These are phyloP conservation scores for Odontocolon sp. DNA, from an alignment of 2,888 invertebrate species.

Conservation along the genomic window DNA sequence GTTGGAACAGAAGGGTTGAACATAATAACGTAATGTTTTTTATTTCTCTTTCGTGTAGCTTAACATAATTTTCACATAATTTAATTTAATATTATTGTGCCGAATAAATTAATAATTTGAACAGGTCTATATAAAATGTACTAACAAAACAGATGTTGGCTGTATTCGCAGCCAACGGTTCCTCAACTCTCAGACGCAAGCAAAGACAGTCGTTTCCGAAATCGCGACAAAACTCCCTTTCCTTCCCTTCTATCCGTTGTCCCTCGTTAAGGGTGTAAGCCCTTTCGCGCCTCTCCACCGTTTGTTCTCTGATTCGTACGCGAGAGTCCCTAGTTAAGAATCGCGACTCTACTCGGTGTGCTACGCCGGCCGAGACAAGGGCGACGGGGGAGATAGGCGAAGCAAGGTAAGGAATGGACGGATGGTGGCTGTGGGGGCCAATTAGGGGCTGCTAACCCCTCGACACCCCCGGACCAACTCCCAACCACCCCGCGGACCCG, in stretches of 20 bases:
- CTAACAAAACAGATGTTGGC: too few species aligned
- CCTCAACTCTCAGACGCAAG: neutral
- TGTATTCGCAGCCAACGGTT: too few species aligned
- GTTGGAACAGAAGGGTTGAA: slow-evolving; percentile 24
- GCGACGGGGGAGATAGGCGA: slow-evolving; percentile 34
- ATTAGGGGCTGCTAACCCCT: slow-evolving; percentile 74
- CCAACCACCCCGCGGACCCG: slow-evolving; percentile 69
- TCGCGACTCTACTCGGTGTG: slow-evolving; percentile 62
- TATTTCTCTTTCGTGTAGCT: neutral
- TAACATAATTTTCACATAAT: neutral
- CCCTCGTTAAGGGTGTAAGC: slow-evolving; percentile 65
- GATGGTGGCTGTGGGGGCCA: slow-evolving; percentile 73
- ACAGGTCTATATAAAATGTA: too few species aligned
- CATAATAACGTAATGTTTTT: slow-evolving; percentile 34
- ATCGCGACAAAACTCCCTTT: slow-evolving; percentile 8
- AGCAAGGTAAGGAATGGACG: slow-evolving; percentile 66
- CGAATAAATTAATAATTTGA: too few species aligned
- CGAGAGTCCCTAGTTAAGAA: slow-evolving; percentile 68
- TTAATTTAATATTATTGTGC: neutral
- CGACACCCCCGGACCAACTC: slow-evolving; percentile 70
- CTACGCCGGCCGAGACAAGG: slow-evolving; percentile 43
- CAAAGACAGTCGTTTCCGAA: slow-evolving; percentile 5
- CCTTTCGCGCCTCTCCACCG: slow-evolving; percentile 59
- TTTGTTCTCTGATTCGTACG: slow-evolving; percentile 67
- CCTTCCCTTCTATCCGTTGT: slow-evolving; percentile 29